Percentiles rank a stretch among this genome's conserved stretches.
Conservation (phyloP, 2,888 invertebrate genomes). For the Drosophila buzzatii region DNA sequence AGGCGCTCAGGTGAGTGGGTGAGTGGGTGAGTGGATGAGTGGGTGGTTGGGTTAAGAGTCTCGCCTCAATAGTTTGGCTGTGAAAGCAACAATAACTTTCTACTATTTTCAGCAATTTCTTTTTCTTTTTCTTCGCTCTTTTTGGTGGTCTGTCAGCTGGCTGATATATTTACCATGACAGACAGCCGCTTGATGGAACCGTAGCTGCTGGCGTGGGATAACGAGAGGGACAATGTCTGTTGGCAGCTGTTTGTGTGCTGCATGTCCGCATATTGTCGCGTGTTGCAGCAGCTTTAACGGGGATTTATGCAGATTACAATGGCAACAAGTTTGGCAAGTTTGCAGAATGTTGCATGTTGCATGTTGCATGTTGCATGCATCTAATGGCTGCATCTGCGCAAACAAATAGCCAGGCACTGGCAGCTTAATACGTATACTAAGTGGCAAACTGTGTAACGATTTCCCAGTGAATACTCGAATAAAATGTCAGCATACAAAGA, state of each 20-base stretch:
- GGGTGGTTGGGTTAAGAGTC: neutral
- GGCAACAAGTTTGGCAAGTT: slow-evolving; percentile 50
- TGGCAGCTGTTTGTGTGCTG: slow-evolving; percentile 23
- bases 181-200: slow-evolving; percentile 11
- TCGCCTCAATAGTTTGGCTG: slow-evolving; percentile 21
- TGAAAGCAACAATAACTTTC: slow-evolving; percentile 34
- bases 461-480: neutral
- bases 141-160: slow-evolving; percentile 14
- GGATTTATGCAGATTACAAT: slow-evolving; percentile 66
- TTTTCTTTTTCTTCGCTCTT: neutral
- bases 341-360: slow-evolving; percentile 17
- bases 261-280: slow-evolving; percentile 53
- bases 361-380: slow-evolving; percentile 2
- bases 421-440: slow-evolving; percentile 2
- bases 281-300: slow-evolving; percentile 51
- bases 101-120: slow-evolving; percentile 1
- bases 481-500: neutral
- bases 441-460: neutral
- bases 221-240: slow-evolving; percentile 24
- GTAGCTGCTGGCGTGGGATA: slow-evolving; percentile 13
- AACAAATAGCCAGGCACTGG: slow-evolving; percentile 14
- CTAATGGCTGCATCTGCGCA: slow-evolving; percentile 4
- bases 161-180: slow-evolving; percentile 35
- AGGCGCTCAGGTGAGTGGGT: slow-evolving; percentile 9
- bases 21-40: neutral